Percentiles rank a stretch among this genome's conserved stretches.
phyloP scores from a whole-genome alignment of 2,797 vertebrate genomes.

The Tolypeutes matacus region DNA sequence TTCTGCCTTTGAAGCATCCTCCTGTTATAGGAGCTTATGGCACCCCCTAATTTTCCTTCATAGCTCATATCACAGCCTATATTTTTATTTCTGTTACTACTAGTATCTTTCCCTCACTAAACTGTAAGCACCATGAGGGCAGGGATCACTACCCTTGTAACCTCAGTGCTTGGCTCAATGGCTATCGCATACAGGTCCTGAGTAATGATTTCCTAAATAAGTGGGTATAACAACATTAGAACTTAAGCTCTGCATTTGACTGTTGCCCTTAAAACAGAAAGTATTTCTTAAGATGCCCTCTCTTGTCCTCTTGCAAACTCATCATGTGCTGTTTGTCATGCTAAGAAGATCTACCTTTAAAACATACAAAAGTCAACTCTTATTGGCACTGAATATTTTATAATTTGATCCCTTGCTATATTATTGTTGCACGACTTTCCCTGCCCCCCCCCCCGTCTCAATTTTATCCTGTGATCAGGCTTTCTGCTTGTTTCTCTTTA shows the following conservation, averaged over 20 bases:
- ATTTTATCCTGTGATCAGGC: not conserved
- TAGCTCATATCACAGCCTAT: not conserved
- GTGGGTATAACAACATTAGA: not conserved
- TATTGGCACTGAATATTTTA: not conserved
- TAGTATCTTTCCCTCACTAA: not conserved
- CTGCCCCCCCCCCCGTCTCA: not conserved
- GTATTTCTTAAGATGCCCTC: not conserved
- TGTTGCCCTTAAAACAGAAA: not conserved
- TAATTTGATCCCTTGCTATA: not conserved
- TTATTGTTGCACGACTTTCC: not conserved
- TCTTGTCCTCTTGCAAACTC: not conserved
- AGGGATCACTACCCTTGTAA: not conserved
- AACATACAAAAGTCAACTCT: not conserved
- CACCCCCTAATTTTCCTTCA: not conserved
- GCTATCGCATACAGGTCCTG: not conserved
- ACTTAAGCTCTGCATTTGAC: slow-evolving; percentile 27
- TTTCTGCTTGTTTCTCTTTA: not conserved
- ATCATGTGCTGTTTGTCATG: not conserved
- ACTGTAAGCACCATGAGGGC: not conserved
- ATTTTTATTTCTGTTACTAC: not conserved
- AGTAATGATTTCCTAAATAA: slow-evolving; percentile 11
- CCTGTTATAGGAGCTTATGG: not conserved
- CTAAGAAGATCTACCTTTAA: not conserved
- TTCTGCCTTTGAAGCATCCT: not conserved
- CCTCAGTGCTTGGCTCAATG: not conserved